phyloP scores from a whole-genome alignment of 2,113 vertebrate species.

The Plotosus lineatus region DNA sequence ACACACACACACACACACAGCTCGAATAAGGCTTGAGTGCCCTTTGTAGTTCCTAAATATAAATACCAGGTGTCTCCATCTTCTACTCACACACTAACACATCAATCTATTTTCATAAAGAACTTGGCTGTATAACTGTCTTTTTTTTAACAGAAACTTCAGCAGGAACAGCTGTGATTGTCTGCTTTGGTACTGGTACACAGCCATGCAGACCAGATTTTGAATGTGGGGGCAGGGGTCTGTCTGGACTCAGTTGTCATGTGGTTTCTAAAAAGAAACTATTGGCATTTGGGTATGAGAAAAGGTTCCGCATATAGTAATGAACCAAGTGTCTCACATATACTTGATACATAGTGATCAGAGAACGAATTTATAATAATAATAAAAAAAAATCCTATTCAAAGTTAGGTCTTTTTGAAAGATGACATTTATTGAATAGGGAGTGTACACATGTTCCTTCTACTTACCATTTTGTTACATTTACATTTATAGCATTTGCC shows the following conservation, averaged over 20 bases:
- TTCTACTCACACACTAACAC: neutral
- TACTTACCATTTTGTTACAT: neutral
- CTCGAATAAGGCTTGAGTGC: neutral
- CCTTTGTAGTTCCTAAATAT: neutral
- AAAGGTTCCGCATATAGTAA: neutral
- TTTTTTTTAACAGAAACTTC: neutral
- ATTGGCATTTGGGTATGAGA: neutral
- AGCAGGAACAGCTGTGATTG: slow-evolving; percentile 28
- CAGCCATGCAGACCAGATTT: slow-evolving; percentile 37
- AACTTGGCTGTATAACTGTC: no score
- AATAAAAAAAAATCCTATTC: neutral
- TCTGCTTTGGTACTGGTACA: slow-evolving; percentile 51
- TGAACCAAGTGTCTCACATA: neutral
- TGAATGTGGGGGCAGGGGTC: slow-evolving; percentile 29
- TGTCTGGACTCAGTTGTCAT: slow-evolving; percentile 46
- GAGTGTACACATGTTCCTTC: neutral
- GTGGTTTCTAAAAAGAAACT: slow-evolving; percentile 30
- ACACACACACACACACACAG: slow-evolving; percentile 5
- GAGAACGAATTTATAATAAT: neutral
- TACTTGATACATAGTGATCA: neutral
- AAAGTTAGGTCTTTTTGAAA: neutral
- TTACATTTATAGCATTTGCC: no score
- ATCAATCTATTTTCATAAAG: neutral
- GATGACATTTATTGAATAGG: neutral
- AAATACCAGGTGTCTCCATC: neutral